These are phyloP conservation scores for Cryptoleucopteryx plumbea DNA, from an alignment of 2,113 vertebrate genomes.

Conservation along the genomic window DNA sequence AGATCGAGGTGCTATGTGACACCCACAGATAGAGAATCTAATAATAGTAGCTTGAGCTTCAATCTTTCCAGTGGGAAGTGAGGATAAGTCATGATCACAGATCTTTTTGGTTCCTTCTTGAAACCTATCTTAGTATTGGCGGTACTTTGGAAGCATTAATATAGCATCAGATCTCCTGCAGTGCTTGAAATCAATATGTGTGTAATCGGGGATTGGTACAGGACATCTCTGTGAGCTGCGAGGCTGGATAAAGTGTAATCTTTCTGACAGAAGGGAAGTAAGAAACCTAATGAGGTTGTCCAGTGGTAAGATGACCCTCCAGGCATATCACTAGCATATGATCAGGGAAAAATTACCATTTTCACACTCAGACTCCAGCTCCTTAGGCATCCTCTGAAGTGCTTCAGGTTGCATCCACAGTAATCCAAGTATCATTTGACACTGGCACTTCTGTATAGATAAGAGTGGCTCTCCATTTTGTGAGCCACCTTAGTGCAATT, in stretches of 20 bases:
- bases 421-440: neutral
- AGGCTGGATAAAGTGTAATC: neutral
- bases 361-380: neutral
- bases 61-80: neutral
- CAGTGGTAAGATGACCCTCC: neutral
- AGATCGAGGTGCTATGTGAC: neutral
- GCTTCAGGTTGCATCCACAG: neutral
- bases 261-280: neutral
- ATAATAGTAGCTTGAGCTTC: neutral
- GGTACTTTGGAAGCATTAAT: neutral
- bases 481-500: neutral
- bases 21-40: neutral
- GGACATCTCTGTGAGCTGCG: neutral
- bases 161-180: neutral
- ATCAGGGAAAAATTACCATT: neutral
- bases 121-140: neutral
- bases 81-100: neutral
- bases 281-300: neutral
- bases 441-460: neutral
- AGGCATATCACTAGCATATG: neutral
- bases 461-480: neutral
- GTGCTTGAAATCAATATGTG: neutral
- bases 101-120: neutral
- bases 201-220: neutral
- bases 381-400: neutral